These are phyloP conservation scores for Callithrix jacchus DNA, from an alignment of 2,113 vertebrate genomes.

Conservation along the genomic window DNA sequence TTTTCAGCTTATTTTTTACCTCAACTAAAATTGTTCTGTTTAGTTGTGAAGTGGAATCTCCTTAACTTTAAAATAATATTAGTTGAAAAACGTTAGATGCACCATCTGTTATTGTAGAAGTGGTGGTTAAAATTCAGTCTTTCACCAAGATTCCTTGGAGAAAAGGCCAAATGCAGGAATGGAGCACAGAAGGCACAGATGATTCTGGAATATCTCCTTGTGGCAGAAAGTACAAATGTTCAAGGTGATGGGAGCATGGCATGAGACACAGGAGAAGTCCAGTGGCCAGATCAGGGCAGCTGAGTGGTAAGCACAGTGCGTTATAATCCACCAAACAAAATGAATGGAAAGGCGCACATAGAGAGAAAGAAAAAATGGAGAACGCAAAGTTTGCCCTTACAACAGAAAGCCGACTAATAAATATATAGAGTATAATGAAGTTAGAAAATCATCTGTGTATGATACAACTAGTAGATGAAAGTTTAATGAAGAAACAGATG, in stretches of 20 bases:
- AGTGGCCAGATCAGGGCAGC: not conserved
- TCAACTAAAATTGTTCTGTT: not conserved
- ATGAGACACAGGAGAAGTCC: not conserved
- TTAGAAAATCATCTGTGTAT: not conserved
- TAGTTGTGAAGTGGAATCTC: not conserved
- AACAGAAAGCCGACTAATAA: not conserved
- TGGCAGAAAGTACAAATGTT: not conserved
- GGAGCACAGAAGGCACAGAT: not conserved
- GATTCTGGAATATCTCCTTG: not conserved
- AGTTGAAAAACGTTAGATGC: not conserved
- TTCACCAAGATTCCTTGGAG: not conserved
- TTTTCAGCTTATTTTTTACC: not conserved
- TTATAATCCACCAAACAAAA: not conserved
- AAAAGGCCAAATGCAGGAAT: not conserved
- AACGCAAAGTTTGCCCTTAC: not conserved
- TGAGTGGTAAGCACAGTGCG: not conserved
- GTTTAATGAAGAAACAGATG: not conserved
- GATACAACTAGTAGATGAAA: not conserved
- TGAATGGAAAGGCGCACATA: too few species aligned
- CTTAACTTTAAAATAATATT: not conserved
- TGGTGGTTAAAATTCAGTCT: not conserved
- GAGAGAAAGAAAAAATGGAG: not conserved
- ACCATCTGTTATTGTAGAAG: not conserved
- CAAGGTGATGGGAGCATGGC: fast-evolving
- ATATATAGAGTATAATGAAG: not conserved